A percentile compares a stretch with the other conserved stretches of the same genome.
phyloP scores from a whole-genome alignment of 2,113 vertebrate species.

The Galemys pyrenaicus region DNA sequence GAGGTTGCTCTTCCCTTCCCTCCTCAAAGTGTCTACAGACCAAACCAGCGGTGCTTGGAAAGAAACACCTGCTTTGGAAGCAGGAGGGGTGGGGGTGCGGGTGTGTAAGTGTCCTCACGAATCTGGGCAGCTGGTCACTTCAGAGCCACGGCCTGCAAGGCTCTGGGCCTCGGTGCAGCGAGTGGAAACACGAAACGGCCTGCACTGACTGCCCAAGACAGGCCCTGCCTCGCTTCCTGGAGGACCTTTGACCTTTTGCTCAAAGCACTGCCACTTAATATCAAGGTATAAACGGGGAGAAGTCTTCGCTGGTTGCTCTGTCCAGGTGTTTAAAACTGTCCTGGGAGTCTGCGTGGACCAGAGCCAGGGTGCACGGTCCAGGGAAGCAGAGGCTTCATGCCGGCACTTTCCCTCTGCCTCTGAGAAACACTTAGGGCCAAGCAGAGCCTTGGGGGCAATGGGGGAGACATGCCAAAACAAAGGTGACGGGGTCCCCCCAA shows the following conservation, averaged over 20 bases:
- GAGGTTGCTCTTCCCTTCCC: background rate
- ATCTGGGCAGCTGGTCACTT: background rate
- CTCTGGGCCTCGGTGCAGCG: background rate
- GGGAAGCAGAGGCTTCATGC: background rate
- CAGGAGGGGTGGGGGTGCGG: background rate
- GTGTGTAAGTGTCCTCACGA: background rate
- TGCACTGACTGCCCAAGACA: too few species aligned
- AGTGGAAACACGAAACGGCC: background rate
- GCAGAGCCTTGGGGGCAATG: background rate
- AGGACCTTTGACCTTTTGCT: background rate
- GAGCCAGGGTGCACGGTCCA: background rate
- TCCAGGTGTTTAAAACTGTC: background rate
- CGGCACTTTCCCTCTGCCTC: background rate
- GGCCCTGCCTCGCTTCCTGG: fast-evolving
- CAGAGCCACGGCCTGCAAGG: background rate
- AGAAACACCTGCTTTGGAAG: background rate
- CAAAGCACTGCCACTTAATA: background rate
- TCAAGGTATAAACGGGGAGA: background rate
- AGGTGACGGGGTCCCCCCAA: background rate
- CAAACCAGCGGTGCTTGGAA: background rate
- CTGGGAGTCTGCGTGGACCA: background rate
- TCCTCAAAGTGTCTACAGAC: background rate
- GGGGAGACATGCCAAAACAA: slow-evolving; percentile 38
- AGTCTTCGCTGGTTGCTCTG: background rate
- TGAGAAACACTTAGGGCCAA: background rate